Evolutionary conservation across 35 echinoderm and acorn worm species (phyloP).

Genomic region (Chiridota heheva): DNA sequence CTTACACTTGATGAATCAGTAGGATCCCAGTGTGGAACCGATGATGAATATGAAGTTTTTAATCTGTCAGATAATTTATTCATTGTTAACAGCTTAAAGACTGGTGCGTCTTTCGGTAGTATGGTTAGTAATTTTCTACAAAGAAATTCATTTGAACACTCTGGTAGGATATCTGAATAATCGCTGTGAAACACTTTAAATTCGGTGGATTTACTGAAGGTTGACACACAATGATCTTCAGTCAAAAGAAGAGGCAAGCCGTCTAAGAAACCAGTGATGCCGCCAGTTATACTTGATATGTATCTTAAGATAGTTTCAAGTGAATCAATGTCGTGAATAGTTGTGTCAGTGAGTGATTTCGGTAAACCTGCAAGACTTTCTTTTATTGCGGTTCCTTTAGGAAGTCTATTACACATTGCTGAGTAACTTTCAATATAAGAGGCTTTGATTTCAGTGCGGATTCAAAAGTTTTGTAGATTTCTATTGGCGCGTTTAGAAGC

Average conservation of each 20-base stretch:
- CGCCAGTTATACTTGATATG: background rate
- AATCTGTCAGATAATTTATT: no score
- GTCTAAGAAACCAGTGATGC: no score
- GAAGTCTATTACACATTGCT: background rate
- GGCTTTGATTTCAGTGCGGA: background rate
- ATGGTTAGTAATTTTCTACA: no score
- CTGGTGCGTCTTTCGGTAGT: no score
- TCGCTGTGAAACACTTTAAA: no score
- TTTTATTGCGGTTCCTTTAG: background rate
- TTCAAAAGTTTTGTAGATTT: background rate
- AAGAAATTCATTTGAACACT: no score
- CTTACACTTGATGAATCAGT: background rate
- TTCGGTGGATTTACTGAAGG: no score
- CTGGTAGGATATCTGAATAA: no score
- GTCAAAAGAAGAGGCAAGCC: no score
- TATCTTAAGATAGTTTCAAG: background rate
- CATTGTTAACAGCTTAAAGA: no score
- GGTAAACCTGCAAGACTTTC: background rate
- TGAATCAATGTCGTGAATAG: background rate
- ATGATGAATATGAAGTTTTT: background rate
- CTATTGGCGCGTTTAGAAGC: background rate
- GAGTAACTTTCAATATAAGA: background rate
- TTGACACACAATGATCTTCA: no score
- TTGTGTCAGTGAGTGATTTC: background rate
- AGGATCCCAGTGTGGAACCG: no score